Evolutionary conservation across 1,140 invertebrate genomes (phyloP), one percentile per base, ranked within the genome.

Genomic region (Eulimnadia texana): DNA sequence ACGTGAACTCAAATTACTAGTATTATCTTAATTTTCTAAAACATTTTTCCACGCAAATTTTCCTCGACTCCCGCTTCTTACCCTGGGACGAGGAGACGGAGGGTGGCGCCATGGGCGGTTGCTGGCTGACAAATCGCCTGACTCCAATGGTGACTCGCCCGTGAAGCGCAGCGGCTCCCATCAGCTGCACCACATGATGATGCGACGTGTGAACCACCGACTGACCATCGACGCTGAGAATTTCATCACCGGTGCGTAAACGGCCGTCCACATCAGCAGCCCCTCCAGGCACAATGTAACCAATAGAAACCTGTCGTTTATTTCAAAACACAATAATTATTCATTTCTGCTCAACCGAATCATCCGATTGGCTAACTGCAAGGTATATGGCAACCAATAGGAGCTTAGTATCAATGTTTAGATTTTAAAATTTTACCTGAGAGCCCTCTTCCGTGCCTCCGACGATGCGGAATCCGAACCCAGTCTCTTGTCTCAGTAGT

Each of bases 391-490:
- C n/a, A n/a, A n/a, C n/a, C n/a, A n/a, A n/a, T n/a, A n/a, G n/a
- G n/a, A n/a, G n/a, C n/a, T n/a, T n/a, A n/a, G n/a, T n/a, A n/a
- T n/a, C n/a, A n/a, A n/a, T n/a, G n/a, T n/a, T n/a, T n/a, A n/a
- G n/a, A n/a, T n/a, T n/a, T n/a, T n/a, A n/a, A n/a, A 42, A 42
- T 71, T 73, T 69, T 77, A 88, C 90, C 76, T 96, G 89, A 64
- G 92, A 93, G 64, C 90, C 89, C 78, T 98, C 94, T 76, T 98
- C 95, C 0, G 91, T 93, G 28, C 96, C 96, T n/a, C 96, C 96
- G 28, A 98, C 90, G 70, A 98, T 95, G 66, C 95, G 79, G 78
- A 99, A 98, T 6, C 96, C 96, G 77, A 98, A 96, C 16, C 92
- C 91, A 70, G 81, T 82, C 56, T 92, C 86, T 70, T 90, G 86